Evolutionary conservation across 2,888 invertebrate genomes (phyloP).

Genomic region (Orchestes rusci): DNA sequence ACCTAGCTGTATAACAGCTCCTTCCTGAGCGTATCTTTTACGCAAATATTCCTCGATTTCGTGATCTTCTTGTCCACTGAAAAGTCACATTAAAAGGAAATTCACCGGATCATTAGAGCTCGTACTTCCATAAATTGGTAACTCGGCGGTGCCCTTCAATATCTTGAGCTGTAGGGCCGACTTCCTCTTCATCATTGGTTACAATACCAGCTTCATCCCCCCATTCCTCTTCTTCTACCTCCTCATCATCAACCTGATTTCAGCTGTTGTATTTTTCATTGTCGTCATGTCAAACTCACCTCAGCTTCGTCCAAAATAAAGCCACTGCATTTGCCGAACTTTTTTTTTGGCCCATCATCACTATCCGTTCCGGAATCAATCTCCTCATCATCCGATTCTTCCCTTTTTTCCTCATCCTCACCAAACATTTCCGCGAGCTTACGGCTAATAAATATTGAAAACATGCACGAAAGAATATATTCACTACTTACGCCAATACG

Average conservation of each 20-base stretch:
- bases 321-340: slow-evolving; percentile 76
- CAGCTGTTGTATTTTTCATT: neutral
- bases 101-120: slow-evolving; percentile 33
- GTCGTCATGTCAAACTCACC: slow-evolving; percentile 35
- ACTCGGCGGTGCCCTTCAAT: slow-evolving; percentile 83
- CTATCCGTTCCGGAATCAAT: slow-evolving; percentile 82
- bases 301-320: slow-evolving; percentile 98
- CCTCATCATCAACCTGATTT: slow-evolving; percentile 62
- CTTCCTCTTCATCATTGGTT: slow-evolving; percentile 85
- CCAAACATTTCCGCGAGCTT: slow-evolving; percentile 66
- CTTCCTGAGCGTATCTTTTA: slow-evolving; percentile 91
- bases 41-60: slow-evolving; percentile 95
- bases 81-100: slow-evolving; percentile 4
- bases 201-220: slow-evolving; percentile 91
- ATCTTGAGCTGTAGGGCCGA: slow-evolving; percentile 89
- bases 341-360: slow-evolving; percentile 76
- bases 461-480: neutral
- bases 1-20: slow-evolving; percentile 77
- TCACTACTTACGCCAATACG: slow-evolving; percentile 32
- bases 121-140: slow-evolving; percentile 85
- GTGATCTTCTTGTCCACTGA: slow-evolving; percentile 83
- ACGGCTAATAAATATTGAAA: slow-evolving; percentile 30
- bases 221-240: slow-evolving; percentile 95
- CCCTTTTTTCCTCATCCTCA: slow-evolving; percentile 57
- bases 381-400: slow-evolving; percentile 58